phyloP scores from a whole-genome alignment of 2,113 vertebrate species.

The Pygoscelis adeliae region DNA sequence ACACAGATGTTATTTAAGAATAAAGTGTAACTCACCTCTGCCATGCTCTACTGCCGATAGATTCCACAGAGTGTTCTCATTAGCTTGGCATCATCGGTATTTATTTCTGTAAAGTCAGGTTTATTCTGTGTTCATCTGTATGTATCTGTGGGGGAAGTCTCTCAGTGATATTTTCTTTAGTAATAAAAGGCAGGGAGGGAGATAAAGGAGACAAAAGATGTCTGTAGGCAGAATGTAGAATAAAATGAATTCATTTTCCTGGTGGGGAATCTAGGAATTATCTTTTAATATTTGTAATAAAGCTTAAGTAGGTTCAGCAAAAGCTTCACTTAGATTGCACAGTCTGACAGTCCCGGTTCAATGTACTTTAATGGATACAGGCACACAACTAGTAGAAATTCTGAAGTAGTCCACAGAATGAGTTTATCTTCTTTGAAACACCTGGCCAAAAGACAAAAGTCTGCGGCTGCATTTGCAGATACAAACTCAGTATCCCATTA shows the following conservation, averaged over 20 bases:
- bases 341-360: not conserved
- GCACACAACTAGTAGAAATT: not conserved
- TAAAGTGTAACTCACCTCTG: not conserved
- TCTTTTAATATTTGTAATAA: constrained; percentile 18
- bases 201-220: constrained; percentile 6
- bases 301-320: constrained; percentile 19
- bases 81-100: not conserved
- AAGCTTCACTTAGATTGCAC: not conserved
- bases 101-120: not conserved
- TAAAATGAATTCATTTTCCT: constrained; percentile 23
- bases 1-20: not conserved
- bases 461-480: not conserved
- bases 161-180: constrained; percentile 10
- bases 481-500: not conserved
- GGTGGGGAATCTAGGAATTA: not conserved
- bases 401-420: not conserved
- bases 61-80: not conserved
- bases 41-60: not conserved
- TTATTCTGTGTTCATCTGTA: constrained; percentile 25
- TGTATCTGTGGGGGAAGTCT: not conserved
- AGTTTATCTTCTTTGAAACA: not conserved
- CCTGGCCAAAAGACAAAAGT: not conserved
- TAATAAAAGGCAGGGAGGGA: not conserved
- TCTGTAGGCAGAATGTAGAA: constrained; percentile 21
- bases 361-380: not conserved